These are phyloP conservation scores for Mastomys coucha DNA, from an alignment of 2,113 vertebrate species.

Conservation along the genomic window DNA sequence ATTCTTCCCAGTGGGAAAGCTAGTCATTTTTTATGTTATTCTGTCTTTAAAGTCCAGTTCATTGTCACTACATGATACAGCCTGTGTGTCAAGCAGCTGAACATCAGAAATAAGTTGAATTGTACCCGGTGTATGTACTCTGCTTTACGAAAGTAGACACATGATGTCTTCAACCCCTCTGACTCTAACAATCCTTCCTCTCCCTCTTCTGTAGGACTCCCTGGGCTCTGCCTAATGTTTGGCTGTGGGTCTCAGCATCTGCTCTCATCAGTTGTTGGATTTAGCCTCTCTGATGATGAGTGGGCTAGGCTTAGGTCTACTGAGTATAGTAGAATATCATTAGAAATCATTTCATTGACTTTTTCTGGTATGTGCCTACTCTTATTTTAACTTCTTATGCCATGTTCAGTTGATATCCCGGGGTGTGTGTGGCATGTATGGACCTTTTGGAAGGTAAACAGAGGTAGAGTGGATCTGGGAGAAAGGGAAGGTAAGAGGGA, in stretches of 20 bases:
- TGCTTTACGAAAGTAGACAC: conserved; percentile 13
- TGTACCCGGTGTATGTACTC: conserved; percentile 11
- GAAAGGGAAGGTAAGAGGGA: neutral
- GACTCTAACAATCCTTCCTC: neutral
- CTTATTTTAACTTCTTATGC: neutral
- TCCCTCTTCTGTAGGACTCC: neutral
- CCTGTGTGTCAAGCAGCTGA: conserved; percentile 38
- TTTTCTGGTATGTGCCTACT: neutral
- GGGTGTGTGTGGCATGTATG: too few species aligned
- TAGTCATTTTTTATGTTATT: neutral
- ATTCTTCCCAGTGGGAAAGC: neutral
- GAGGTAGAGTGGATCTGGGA: neutral
- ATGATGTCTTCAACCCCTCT: neutral
- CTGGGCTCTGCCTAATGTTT: neutral
- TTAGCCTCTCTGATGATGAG: neutral
- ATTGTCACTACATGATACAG: neutral
- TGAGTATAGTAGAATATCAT: neutral
- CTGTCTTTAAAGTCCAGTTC: neutral
- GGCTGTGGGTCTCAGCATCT: neutral
- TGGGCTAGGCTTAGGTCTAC: neutral
- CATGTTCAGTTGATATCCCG: neutral
- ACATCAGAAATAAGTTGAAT: conserved; percentile 60
- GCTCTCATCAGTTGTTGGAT: neutral
- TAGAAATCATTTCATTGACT: neutral
- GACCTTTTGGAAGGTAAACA: neutral